Evolutionary conservation across 2,888 invertebrate species (phyloP), one percentile per base, ranked within the genome.

Genomic region (Pimpla rufipes): DNA sequence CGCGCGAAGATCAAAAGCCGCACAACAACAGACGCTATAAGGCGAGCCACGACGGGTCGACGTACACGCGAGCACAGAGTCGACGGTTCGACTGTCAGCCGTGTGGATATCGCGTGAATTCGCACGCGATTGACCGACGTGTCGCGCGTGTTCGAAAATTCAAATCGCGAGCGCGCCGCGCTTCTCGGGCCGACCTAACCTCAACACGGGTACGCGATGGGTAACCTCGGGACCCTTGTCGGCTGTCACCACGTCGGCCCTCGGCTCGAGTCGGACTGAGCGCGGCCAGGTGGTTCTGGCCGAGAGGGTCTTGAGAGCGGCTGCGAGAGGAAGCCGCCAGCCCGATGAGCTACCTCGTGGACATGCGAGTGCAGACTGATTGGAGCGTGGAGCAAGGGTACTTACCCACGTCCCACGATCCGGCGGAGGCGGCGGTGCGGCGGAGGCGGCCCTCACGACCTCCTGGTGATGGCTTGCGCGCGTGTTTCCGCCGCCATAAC

Each of bases 301-400:
- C 76, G 76, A 76, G 76, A 73, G 71, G 59, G 50, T 74, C 59
- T 79, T 73, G 62, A 70, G 79, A 81, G 83, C 79, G 83, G 81
- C 81, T 82, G 90, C 89, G 89, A 89, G 90, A 91, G 91, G 90
- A 90, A 90, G 90, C 91, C 88, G 90, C 86, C 91, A 89, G 88
- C 88, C 91, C 90, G 90, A 82, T 85, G 87, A 87, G 87, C 87
- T 85, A 87, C 85, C 93, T 92, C 93, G 92, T 92, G 92, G 91
- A 90, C 93, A 93, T 92, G 92, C 93, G 92, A 92, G 91, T 93
- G 92, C 93, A 92, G 92, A 92, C 93, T 93, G 93, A 93, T 91
- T 90, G 90, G 89, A 88, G 89, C 88, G 86, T 83, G 85, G 81
- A 83, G 85, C 89, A 91, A 92, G 91, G 91, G 90, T 92, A 93